Conservation (phyloP, 2,888 invertebrate species). For the Latheticus oryzae region DNA sequence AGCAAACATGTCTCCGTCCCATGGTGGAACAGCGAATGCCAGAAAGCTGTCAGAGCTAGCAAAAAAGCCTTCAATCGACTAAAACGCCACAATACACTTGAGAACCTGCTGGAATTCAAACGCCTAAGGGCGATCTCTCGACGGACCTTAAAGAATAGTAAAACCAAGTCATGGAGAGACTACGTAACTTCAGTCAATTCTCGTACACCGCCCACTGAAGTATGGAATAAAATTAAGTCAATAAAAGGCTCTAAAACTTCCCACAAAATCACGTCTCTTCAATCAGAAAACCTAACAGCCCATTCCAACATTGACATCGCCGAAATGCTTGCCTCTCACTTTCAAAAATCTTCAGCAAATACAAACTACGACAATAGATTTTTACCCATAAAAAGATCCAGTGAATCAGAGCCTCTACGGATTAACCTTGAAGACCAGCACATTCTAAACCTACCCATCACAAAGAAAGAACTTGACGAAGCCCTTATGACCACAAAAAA, state of each 20-base stretch:
- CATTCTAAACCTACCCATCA: slow-evolving; percentile 25
- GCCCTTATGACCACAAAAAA: slow-evolving; percentile 24
- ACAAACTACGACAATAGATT: slow-evolving; percentile 18
- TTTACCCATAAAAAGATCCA: background rate
- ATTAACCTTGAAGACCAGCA: slow-evolving; percentile 15
- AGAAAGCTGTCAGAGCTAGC: slow-evolving; percentile 21
- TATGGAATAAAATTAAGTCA: slow-evolving; percentile 41
- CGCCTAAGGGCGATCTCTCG: slow-evolving; percentile 32
- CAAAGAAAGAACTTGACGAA: slow-evolving; percentile 26
- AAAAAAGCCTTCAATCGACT: slow-evolving; percentile 39
- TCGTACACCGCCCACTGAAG: slow-evolving; percentile 13
- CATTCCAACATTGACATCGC: slow-evolving; percentile 8
- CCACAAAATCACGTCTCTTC: slow-evolving; percentile 9
- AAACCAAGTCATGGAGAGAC: slow-evolving; percentile 36
- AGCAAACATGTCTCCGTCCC: slow-evolving; percentile 25
- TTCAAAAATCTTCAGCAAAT: slow-evolving; percentile 16
- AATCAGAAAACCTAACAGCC: background rate
- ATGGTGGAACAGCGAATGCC: slow-evolving; percentile 42
- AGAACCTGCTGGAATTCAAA: slow-evolving; percentile 42
- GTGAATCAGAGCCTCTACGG: slow-evolving; percentile 10
- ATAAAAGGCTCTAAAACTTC: slow-evolving; percentile 31
- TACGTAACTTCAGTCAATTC: slow-evolving; percentile 20
- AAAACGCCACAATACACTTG: slow-evolving; percentile 7
- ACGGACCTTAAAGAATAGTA: slow-evolving; percentile 25
- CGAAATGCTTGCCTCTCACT: slow-evolving; percentile 7